Evolutionary conservation across 2,888 invertebrate species (phyloP), one percentile per base, ranked within the genome.

Genomic region (Callosobruchus maculatus): DNA sequence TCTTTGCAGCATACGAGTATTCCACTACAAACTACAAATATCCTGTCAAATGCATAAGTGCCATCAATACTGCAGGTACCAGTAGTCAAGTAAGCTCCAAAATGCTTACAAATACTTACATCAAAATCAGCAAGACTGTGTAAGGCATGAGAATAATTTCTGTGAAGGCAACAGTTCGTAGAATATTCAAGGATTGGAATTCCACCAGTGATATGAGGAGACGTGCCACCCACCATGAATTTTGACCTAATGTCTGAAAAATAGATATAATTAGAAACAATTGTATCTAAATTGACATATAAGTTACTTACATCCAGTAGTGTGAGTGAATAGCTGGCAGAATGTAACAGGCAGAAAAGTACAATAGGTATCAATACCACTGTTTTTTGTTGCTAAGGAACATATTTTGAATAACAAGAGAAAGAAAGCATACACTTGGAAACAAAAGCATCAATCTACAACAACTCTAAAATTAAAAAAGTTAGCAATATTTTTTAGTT

Each of bases 81-180:
- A n/a, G n/a, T n/a, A n/a, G n/a, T 26, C 26, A 26, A 26, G 7
- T 26, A 26, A 4, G 7, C 26, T 26, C n/a, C n/a, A n/a, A n/a
- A 26, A 26, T 26, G 7, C 7, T 2, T 4, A 68, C 9, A 68
- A 68, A 77, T 79, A 93, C 94, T 93, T 89, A 98, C 97, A 93
- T 91, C 79, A 99, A 92, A 67, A 95, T 92, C 86, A 97, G 89
- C 83, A 96, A 84, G 22, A 94, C 90, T 22, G 94, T 90, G 79
- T 95, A 90, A 7, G 97, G 97, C 90, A 97, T 94, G 80, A 98
- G 90, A 77, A 97, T 91, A 80, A 99, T 98, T 89, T 99, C 99
- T 0, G 95, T 94, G 83, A 97, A 93, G 30, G 98, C 97, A 73
- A 97, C 95, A 75, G 96, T 91, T 83, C 97, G 93, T 78, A 99